Evolutionary conservation across 2,113 vertebrate genomes (phyloP), one percentile per base, ranked within the genome.

Genomic region (Gallinago media): DNA sequence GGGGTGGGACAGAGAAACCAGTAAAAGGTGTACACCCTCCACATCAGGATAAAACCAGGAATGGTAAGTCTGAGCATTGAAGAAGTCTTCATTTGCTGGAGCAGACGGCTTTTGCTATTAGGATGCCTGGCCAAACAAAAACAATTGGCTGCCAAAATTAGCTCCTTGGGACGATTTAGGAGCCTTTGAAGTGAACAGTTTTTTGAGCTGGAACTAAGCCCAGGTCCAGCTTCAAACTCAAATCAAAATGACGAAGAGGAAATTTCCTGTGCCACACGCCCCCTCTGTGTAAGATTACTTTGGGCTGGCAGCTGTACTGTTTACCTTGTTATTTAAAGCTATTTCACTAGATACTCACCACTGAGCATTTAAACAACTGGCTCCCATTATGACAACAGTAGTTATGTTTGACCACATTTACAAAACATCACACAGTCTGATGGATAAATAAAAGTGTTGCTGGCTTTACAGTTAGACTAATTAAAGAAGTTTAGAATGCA

Each of bases 201-300:
- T 98, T 98, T 94, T 97, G 97, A 97, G 96, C 94, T 98, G 98
- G 98, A 98, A 98, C 63, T 84, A 92, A 97, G 98, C 98, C 98
- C 98, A 97, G 93, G 97, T 96, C 95, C 95, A 97, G 97, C 96
- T 97, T 97, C 97, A 97, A 98, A 97, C 96, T 95, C 97, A 97
- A 98, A 97, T 98, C 97, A 98, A 97, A 98, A 98, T 97, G 98
- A 98, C 97, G 97, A 98, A 98, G 97, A 97, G 92, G 93, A 97
- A 96, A 97, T 98, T 96, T 98, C 96, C 96, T 86, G 91, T 96
- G 97, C 97, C 97, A 92, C 97, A 96, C 93, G 20, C 97, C 97
- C 95, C 94, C 96, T 96, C 71, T 65, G 96, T 95, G 92, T 97
- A 96, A 96, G 97, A 97, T 98, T 91, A 94, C 94, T 96, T 97